phyloP scores from a whole-genome alignment of 2,797 vertebrate species.

The Menidia menidia region DNA sequence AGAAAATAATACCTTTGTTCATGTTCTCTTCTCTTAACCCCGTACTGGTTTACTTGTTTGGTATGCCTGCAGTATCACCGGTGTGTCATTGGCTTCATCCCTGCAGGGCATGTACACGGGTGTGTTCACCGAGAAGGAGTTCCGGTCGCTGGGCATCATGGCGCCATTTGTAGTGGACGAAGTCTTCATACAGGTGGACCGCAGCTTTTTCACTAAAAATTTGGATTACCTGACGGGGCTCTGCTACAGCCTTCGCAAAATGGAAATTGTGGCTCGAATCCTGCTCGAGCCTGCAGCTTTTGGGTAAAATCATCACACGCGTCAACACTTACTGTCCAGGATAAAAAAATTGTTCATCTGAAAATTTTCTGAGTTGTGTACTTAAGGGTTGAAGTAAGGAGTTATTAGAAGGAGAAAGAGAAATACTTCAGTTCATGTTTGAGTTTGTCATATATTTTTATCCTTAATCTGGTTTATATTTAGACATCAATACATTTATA shows the following conservation, averaged over 20 bases:
- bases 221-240: constrained; percentile 72
- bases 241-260: constrained; percentile 81
- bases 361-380: background rate
- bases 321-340: background rate
- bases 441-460: too few species aligned
- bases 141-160: constrained; percentile 80
- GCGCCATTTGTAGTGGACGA: constrained; percentile 81
- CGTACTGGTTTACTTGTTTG: background rate
- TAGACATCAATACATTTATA: background rate
- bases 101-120: constrained; percentile 79
- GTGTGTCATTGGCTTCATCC: background rate
- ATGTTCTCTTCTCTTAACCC: background rate
- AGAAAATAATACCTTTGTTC: too few species aligned
- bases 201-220: constrained; percentile 74
- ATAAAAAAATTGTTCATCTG: background rate
- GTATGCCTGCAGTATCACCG: background rate
- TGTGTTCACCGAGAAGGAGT: constrained; percentile 78
- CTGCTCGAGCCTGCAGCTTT: constrained; percentile 75
- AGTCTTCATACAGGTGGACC: constrained; percentile 78
- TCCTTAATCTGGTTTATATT: background rate
- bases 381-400: too few species aligned
- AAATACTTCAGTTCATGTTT: too few species aligned
- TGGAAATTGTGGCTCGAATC: constrained; percentile 74
- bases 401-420: too few species aligned
- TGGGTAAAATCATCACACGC: constrained; percentile 69